phyloP scores from a whole-genome alignment of 2,113 vertebrate genomes.

The Forbesichthys agassizii region DNA sequence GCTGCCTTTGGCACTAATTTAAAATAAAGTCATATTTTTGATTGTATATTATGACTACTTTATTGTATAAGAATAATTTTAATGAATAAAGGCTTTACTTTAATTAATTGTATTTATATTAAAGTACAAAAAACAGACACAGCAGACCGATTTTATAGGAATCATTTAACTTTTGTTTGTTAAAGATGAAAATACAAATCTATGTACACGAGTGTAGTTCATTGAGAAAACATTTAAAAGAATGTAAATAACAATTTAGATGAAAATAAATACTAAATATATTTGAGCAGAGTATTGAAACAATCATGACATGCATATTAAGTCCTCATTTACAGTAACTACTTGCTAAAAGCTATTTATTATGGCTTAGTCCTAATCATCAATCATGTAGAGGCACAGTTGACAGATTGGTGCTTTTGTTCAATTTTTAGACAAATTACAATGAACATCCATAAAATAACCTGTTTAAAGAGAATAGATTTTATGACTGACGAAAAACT shows the following conservation, averaged over 20 bases:
- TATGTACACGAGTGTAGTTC: constrained; percentile 81
- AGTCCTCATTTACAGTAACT: constrained; percentile 38
- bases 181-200: constrained; percentile 65
- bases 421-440: constrained; percentile 45
- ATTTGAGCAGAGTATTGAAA: constrained; percentile 67
- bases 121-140: constrained; percentile 88
- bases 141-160: constrained; percentile 81
- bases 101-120: constrained; percentile 78
- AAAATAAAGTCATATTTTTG: constrained; percentile 35
- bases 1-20: constrained; percentile 26
- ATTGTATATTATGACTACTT: constrained; percentile 1
- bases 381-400: constrained; percentile 18
- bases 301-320: constrained; percentile 48
- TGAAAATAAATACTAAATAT: constrained; percentile 90
- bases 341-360: constrained; percentile 24
- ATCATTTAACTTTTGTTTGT: constrained; percentile 85
- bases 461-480: constrained; percentile 65
- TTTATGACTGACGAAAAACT: constrained; percentile 64
- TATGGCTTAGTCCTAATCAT: constrained; percentile 12
- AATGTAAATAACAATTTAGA: constrained; percentile 89
- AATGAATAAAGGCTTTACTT: constrained; percentile 64
- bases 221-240: constrained; percentile 79
- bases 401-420: constrained; percentile 18
- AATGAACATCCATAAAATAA: constrained; percentile 42
- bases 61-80: constrained; percentile 1